Evolutionary conservation across 2,797 vertebrate species (phyloP).

Genomic region (Morus bassanus): DNA sequence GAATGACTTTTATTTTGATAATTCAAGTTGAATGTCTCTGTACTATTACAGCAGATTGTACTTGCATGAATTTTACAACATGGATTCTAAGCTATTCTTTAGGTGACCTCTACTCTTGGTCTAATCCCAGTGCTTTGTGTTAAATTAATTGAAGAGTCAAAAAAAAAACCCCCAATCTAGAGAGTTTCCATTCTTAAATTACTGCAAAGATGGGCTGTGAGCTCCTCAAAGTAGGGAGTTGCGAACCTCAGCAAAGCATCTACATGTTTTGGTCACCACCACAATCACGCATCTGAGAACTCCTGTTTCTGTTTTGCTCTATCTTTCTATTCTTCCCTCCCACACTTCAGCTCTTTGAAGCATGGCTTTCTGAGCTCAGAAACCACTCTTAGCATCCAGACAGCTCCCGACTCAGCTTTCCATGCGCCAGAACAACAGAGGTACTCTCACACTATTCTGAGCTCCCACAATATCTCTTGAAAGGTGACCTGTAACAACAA

Average conservation of each 20-base stretch:
- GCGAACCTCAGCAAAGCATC: conserved; percentile 9
- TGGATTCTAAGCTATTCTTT: background rate
- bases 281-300: background rate
- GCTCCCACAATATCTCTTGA: background rate
- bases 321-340: conserved; percentile 25
- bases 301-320: background rate
- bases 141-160: background rate
- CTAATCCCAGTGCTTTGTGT: background rate
- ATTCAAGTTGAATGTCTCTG: background rate
- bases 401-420: background rate
- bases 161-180: background rate
- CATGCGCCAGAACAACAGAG: background rate
- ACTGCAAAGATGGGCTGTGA: background rate
- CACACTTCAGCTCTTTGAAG: background rate
- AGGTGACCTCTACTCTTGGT: background rate
- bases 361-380: background rate
- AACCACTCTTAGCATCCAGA: background rate
- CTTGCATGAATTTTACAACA: background rate
- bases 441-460: background rate
- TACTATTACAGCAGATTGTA: background rate
- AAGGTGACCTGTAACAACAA: background rate
- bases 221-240: background rate
- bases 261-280: background rate
- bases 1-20: background rate
- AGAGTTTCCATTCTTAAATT: background rate